A percentile compares a stretch with the other conserved stretches of the same genome.
Evolutionary conservation across 2,797 vertebrate species (phyloP).

Genomic region (Cyclopterus lumpus): DNA sequence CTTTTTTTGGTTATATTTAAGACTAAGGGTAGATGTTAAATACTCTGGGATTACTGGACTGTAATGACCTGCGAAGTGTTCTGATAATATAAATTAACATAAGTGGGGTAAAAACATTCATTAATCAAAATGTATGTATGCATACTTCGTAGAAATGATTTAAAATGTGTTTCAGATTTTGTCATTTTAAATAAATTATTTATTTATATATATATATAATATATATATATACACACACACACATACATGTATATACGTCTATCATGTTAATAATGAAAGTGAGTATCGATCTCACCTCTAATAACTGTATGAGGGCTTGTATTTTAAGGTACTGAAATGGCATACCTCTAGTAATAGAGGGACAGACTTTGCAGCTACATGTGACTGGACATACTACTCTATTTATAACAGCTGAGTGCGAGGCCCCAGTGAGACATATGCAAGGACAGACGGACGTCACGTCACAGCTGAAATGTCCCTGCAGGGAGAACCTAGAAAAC

Average conservation of each 20-base stretch:
- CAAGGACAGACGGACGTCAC: slow-evolving; percentile 76
- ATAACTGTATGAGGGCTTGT: slow-evolving; percentile 29
- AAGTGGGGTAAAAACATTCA: background rate
- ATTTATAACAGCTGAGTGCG: slow-evolving; percentile 80
- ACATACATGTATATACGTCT: too few relatives aligned
- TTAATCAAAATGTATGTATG: background rate
- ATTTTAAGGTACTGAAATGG: slow-evolving; percentile 69
- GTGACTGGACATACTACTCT: slow-evolving; percentile 81
- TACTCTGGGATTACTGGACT: background rate
- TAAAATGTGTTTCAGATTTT: background rate
- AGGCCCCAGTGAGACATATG: slow-evolving; percentile 56
- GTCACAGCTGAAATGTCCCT: slow-evolving; percentile 58
- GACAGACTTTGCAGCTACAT: slow-evolving; percentile 68
- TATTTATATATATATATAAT: too few relatives aligned
- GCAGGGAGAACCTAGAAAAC: slow-evolving; percentile 49
- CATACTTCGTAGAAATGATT: background rate
- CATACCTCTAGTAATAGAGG: slow-evolving; percentile 58
- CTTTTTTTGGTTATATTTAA: background rate
- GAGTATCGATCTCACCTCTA: slow-evolving; percentile 31
- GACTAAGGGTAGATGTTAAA: background rate
- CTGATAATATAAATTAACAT: background rate
- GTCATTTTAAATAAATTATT: background rate
- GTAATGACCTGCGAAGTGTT: background rate
- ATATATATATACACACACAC: too few relatives aligned
- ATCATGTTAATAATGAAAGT: slow-evolving; percentile 1